These are phyloP conservation scores for Mimumesa dahlbomi DNA, from an alignment of 2,888 invertebrate genomes.

Conservation along the genomic window DNA sequence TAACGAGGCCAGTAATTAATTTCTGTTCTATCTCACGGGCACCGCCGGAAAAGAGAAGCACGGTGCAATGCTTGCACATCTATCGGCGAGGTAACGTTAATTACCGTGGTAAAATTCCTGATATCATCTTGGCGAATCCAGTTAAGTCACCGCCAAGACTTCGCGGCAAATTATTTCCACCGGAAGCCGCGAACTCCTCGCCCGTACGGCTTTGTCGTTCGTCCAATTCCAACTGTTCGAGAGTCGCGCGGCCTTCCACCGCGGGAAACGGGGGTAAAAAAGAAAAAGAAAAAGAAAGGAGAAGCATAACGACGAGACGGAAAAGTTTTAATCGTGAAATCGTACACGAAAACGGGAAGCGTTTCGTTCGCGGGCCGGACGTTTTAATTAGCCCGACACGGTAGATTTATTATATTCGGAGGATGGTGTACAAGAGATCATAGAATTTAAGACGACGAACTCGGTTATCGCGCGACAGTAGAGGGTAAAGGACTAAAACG, in stretches of 20 bases:
- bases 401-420: not conserved
- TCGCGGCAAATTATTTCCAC: constrained; percentile 55
- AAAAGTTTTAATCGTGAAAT: too few relatives aligned
- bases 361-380: not conserved
- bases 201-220: too few relatives aligned
- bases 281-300: too few relatives aligned
- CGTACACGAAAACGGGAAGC: not conserved
- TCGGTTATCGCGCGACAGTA: constrained; percentile 22
- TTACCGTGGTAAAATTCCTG: constrained; percentile 74
- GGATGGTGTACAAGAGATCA: constrained; percentile 7
- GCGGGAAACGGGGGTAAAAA: too few relatives aligned
- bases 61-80: constrained; percentile 14
- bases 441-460: constrained; percentile 27
- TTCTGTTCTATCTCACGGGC: constrained; percentile 28
- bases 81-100: constrained; percentile 59
- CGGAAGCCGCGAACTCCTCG: constrained; percentile 47
- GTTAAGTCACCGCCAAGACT: constrained; percentile 32
- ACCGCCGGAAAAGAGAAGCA: constrained; percentile 43
- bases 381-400: constrained; percentile 22
- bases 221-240: too few relatives aligned
- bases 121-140: constrained; percentile 65
- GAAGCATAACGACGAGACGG: too few relatives aligned
- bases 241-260: too few relatives aligned
- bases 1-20: constrained; percentile 54
- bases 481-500: constrained; percentile 33